Evolutionary conservation across 2,113 vertebrate genomes (phyloP), one percentile per base, ranked within the genome.

Genomic region (Corythoichthys haematopterus): DNA sequence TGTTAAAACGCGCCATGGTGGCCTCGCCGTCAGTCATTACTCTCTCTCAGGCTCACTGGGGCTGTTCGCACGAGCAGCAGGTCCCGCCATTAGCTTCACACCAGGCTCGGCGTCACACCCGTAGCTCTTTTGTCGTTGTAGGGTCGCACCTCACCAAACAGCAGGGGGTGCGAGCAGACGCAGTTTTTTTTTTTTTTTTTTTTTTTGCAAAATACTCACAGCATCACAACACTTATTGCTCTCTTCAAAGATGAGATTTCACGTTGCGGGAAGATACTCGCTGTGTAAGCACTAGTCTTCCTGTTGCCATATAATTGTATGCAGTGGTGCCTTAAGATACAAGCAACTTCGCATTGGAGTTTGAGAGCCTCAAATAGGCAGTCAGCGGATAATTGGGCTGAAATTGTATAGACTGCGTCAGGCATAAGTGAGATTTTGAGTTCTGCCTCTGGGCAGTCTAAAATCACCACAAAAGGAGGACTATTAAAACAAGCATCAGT

Each of bases 191-290:
- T 28, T 28, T 58, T 28, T 28, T 28, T 28, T 28, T 28, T 28
- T 28, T 28, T 28, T 28, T 28, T 28, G 35, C 56, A 16, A 38
- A 58, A 38, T 58, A 16, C 63, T 71, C 14, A 36, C 64, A 61
- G 48, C 48, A 52, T 52, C 51, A 71, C 33, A 60, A 74, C 46
- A 70, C 70, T 78, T 78, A 69, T 72, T 64, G 60, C 66, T 81
- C 51, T 40, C 8, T 52, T 20, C 51, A 52, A 14, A 50, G 4
- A 4, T 48, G 13, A 48, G 47, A 15, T 15, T 15, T 48, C 20
- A 28, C 20, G 20, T 28, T 28, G 20, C 20, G 20, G 20, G 20
- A 28, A 28, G 20, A 28, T 28, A 28, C 20, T 28, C 20, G 20
- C 20, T 28, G 20, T 28, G 20, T 28, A 28, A 28, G 20, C 20